Conservation (phyloP, 2,113 vertebrate species). For the Desmodus rotundus region DNA sequence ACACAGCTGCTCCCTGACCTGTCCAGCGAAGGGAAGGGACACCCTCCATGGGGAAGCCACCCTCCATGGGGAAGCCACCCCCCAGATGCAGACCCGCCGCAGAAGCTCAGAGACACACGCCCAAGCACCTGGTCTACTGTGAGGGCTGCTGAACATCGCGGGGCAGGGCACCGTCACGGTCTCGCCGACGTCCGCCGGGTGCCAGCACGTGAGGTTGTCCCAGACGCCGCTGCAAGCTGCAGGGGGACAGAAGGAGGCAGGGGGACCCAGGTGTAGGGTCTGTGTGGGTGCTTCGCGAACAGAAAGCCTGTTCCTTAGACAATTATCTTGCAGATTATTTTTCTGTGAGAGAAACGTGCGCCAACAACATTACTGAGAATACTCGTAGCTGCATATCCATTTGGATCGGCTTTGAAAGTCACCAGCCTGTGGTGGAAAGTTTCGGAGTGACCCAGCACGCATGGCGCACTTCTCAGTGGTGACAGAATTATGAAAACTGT, state of each 20-base stretch:
- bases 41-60: rapidly evolving
- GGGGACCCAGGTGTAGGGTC: background rate
- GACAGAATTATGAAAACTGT: background rate
- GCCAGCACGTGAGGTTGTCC: slow-evolving; percentile 89
- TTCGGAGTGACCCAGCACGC: rapidly evolving
- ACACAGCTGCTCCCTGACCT: background rate
- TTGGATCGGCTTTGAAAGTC: background rate
- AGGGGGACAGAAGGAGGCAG: slow-evolving; percentile 14
- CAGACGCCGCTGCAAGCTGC: slow-evolving; percentile 83
- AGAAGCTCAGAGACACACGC: rapidly evolving
- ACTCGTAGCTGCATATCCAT: background rate
- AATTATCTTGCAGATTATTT: background rate
- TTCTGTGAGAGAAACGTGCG: background rate
- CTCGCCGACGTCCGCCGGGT: slow-evolving; percentile 82
- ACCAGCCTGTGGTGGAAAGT: background rate
- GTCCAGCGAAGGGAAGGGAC: background rate
- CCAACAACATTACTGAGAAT: background rate
- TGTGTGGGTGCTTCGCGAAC: background rate
- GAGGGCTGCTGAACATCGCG: slow-evolving; percentile 77
- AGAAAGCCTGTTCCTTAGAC: background rate
- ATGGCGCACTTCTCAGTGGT: background rate
- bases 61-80: rapidly evolving
- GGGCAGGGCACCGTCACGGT: slow-evolving; percentile 86
- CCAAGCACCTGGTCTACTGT: slow-evolving; percentile 80
- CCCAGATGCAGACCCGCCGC: background rate